Evolutionary conservation across 2,113 vertebrate species (phyloP), one percentile per base, ranked within the genome.

Genomic region (Sardina pilchardus): DNA sequence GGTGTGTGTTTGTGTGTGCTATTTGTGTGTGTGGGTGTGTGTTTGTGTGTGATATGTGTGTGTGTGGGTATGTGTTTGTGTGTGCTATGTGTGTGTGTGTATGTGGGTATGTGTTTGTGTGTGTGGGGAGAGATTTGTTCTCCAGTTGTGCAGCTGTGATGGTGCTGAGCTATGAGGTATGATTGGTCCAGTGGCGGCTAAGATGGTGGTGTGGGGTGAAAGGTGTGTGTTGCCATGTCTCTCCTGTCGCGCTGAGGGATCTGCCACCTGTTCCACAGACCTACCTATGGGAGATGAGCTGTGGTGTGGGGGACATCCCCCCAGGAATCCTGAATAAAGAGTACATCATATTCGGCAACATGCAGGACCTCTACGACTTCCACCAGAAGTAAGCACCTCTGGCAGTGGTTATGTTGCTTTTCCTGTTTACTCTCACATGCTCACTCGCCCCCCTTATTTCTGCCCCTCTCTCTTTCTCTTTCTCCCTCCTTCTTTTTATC

Each of bases 221-320:
- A 17, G 59, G 59, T 63, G 59, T 26, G n/a, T 0, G 24, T 7
- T 24, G 1, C 1, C 4, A n/a, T 63, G 19, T 7, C 9, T 63
- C 21, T 63, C 4, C 4, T 24, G 36, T 19, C 39, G 59, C 9
- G n/a, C 36, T 50, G 12, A n/a, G 56, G 4, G 88, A 63, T 7
- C 14, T 24, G n/a, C 26, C 36, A 44, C 63, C 85, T 91, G 89
- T 44, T 50, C 89, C 83, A 21, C 91, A 99, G 98, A 99, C 98
- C 0, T 99, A 99, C 94, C 94, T 99, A 14, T 99, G 98, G 98
- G 98, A 99, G 92, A 99, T 99, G 96, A 99, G 98, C 89, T 99
- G 98, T 0, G 98, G 98, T 3, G 98, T 99, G 0, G 98, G 99
- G 87, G 98, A 99, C 95, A 99, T 99, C 90, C 98, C 98, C 34